A percentile compares a stretch with the other conserved stretches of the same genome.
These are phyloP conservation scores for Cyprinodon variegatus DNA, from an alignment of 2,113 vertebrate species.

Conservation along the genomic window DNA sequence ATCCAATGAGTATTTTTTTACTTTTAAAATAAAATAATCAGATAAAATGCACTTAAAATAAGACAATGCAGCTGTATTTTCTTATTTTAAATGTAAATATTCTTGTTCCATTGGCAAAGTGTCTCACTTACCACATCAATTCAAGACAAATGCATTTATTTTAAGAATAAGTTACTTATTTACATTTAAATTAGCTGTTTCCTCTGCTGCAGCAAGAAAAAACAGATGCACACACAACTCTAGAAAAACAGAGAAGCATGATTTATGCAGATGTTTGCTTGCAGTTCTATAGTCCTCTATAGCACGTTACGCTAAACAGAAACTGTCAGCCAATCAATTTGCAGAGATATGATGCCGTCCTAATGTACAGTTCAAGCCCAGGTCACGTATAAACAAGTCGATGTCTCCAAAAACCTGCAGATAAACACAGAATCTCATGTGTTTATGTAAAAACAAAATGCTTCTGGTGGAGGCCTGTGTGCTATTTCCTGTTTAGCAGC, in stretches of 20 bases:
- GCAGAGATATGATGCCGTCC: background rate
- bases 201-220: slow-evolving; percentile 23
- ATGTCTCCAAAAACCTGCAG: background rate
- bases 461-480: slow-evolving; percentile 4
- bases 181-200: slow-evolving; percentile 3
- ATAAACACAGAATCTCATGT: background rate
- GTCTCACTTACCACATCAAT: too few species aligned
- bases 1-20: too few species aligned
- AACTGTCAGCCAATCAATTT: background rate
- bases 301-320: background rate
- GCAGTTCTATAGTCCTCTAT: background rate
- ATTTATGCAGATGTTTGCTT: slow-evolving; percentile 17
- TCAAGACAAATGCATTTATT: too few species aligned
- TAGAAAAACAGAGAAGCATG: slow-evolving; percentile 31
- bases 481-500: background rate
- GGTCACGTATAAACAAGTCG: background rate
- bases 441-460: background rate
- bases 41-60: too few species aligned
- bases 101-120: too few species aligned
- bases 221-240: slow-evolving; percentile 24
- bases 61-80: too few species aligned
- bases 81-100: too few species aligned
- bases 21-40: too few species aligned
- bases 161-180: too few species aligned
- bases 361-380: background rate